A percentile compares a stretch with the other conserved stretches of the same genome.
Conservation (phyloP, 2,113 vertebrate genomes). For the Bufo bufo region DNA sequence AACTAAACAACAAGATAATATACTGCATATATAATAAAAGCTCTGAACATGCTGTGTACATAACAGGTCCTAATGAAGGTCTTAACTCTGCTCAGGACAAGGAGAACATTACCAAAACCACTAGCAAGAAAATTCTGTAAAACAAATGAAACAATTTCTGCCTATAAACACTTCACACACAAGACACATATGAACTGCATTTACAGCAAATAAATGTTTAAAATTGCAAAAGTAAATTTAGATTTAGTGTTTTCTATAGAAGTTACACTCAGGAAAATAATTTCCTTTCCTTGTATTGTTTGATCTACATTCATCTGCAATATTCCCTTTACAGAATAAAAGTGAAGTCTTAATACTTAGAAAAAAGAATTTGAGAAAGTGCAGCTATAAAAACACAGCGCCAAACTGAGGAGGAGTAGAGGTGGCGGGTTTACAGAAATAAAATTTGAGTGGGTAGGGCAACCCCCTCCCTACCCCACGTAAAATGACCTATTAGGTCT, state of each 20-base stretch:
- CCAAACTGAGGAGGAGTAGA: not conserved
- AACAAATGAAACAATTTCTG: not conserved
- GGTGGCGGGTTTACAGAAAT: not conserved
- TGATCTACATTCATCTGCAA: conserved; percentile 15
- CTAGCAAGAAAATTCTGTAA: not conserved
- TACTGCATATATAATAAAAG: too few species aligned
- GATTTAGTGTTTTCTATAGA: conserved; percentile 17
- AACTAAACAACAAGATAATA: too few species aligned
- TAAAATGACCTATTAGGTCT: not conserved
- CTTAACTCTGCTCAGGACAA: not conserved
- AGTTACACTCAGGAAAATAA: not conserved
- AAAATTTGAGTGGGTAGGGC: not conserved
- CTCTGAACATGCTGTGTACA: not conserved
- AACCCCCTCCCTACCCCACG: too few species aligned
- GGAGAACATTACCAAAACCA: not conserved
- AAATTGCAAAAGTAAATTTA: conserved; percentile 21
- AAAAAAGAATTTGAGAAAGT: not conserved
- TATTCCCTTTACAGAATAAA: conserved; percentile 21
- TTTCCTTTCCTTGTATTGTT: conserved; percentile 4
- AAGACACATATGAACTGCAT: conserved; percentile 31
- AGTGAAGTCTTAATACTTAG: not conserved
- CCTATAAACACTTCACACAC: conserved; percentile 32
- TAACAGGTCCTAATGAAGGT: not conserved
- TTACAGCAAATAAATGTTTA: conserved; percentile 31
- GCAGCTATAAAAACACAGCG: not conserved